Conservation (phyloP, 1,140 invertebrate species). For the Mycetomoellerius zeteki region DNA sequence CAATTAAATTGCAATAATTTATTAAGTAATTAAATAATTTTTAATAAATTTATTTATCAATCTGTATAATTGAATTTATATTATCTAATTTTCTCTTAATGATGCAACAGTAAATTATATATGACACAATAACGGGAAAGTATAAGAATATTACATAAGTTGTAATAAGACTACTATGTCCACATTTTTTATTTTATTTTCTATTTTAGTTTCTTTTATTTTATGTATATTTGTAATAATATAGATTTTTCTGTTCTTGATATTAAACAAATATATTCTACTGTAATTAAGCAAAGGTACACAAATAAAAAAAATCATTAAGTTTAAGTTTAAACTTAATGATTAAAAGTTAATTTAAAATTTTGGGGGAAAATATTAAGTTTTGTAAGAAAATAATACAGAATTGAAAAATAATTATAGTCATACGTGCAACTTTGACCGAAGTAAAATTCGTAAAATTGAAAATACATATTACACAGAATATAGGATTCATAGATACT, state of each 20-base stretch:
- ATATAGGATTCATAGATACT: neutral
- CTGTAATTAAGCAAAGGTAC: neutral
- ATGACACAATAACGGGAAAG: neutral
- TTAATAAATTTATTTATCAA: neutral
- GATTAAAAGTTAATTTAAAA: neutral
- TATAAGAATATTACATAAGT: constrained; percentile 28
- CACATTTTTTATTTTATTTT: constrained; percentile 22
- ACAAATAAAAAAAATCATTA: too few relatives aligned
- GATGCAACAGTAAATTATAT: neutral
- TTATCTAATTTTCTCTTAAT: neutral
- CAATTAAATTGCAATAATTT: neutral
- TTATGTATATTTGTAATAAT: neutral
- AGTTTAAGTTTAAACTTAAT: neutral
- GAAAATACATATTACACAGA: neutral
- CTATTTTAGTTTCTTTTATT: neutral
- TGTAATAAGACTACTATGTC: neutral
- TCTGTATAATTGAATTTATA: neutral
- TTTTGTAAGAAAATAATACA: constrained; percentile 2
- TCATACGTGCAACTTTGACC: neutral
- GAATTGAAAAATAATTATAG: neutral
- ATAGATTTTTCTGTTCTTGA: neutral
- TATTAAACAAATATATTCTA: neutral
- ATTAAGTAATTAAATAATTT: constrained; percentile 22
- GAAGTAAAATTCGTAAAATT: neutral
- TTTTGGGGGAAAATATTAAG: neutral